These are phyloP conservation scores for Gorsachius magnificus DNA, from an alignment of 2,797 vertebrate species.

Conservation along the genomic window DNA sequence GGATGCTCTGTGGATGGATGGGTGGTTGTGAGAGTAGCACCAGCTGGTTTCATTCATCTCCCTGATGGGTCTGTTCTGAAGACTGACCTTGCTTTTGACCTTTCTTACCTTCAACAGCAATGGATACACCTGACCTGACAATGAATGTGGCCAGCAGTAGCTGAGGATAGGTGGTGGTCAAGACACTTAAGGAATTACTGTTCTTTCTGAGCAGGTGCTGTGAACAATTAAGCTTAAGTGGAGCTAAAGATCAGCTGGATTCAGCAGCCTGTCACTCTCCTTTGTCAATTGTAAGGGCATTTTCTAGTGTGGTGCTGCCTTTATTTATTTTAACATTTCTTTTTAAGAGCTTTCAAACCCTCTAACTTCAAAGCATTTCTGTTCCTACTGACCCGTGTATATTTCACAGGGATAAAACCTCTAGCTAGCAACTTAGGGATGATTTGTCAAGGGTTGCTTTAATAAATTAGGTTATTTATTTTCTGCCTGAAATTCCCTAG, in stretches of 20 bases:
- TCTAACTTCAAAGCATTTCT: constrained; percentile 22
- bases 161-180: not conserved
- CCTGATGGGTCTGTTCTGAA: not conserved
- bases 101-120: not conserved
- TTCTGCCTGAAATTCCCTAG: constrained; percentile 45
- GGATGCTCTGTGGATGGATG: not conserved
- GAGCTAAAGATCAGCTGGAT: not conserved
- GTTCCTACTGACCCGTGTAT: not conserved
- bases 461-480: constrained; percentile 60
- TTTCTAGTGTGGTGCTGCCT: not conserved
- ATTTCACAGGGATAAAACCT: constrained; percentile 16
- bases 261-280: not conserved
- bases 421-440: not conserved
- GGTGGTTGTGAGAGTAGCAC: not conserved
- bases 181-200: not conserved
- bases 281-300: not conserved
- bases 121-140: accelerated
- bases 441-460: constrained; percentile 30
- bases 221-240: not conserved
- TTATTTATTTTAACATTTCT: not conserved
- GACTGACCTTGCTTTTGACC: not conserved
- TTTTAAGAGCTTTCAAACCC: not conserved
- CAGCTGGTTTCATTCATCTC: not conserved
- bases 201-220: not conserved
- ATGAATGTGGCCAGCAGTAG: accelerated